Conservation (phyloP, 2,888 invertebrate species). For the Seira musarum region DNA sequence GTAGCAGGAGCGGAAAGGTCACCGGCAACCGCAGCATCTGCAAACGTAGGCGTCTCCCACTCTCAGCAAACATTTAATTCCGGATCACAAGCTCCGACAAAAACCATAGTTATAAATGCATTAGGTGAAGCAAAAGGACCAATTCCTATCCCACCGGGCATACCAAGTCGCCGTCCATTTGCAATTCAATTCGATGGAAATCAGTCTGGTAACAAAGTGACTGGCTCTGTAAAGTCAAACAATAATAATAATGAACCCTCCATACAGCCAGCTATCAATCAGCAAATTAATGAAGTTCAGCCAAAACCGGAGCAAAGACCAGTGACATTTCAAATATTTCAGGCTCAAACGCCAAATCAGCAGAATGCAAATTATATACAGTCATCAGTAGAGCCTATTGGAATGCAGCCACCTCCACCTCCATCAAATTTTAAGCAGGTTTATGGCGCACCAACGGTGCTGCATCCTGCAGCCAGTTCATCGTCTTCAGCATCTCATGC, state of each 20-base stretch:
- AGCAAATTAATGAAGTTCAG: neutral
- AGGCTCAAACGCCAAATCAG: constrained; percentile 39
- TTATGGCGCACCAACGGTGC: constrained; percentile 52
- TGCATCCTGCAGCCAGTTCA: constrained; percentile 54
- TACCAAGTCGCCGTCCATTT: constrained; percentile 61
- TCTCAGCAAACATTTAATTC: constrained; percentile 12
- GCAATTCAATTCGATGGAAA: constrained; percentile 65
- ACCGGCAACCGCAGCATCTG: constrained; percentile 11
- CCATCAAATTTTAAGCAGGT: constrained; percentile 7
- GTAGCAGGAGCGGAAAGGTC: constrained; percentile 63
- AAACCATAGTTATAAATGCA: constrained; percentile 63
- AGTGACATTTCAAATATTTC: constrained; percentile 57
- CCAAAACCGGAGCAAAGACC: constrained; percentile 39
- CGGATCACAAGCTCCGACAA: constrained; percentile 45
- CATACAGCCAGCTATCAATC: neutral
- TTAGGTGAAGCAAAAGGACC: constrained; percentile 61
- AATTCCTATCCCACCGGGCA: constrained; percentile 46
- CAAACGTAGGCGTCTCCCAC: constrained; percentile 24
- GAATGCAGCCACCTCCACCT: constrained; percentile 39
- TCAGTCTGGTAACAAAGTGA: constrained; percentile 55
- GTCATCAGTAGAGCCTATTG: constrained; percentile 35
- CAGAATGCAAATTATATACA: constrained; percentile 47
- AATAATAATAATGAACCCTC: constrained; percentile 19
- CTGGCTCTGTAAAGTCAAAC: constrained; percentile 18
- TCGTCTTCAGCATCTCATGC: neutral